Evolutionary conservation across 2,113 vertebrate species (phyloP), one percentile per base, ranked within the genome.

Genomic region (Pangasianodon hypophthalmus): DNA sequence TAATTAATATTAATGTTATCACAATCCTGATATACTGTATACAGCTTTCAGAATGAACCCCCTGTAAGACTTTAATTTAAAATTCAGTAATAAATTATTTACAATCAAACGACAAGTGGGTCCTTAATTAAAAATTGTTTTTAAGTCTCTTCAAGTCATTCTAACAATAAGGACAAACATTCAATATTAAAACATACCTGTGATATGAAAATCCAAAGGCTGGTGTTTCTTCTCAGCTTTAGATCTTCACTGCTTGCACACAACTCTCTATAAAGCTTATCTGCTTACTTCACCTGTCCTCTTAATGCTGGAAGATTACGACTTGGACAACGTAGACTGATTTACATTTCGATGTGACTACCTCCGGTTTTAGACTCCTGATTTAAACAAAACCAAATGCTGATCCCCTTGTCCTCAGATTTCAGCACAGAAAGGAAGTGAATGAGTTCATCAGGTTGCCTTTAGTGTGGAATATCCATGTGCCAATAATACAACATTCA

Each of bases 381-480:
- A n/a, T 81, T 79, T 79, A 46, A 79, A 81, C 48, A 81, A 81
- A 81, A 81, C 7, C 75, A 79, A 79, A 48, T 79, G 2, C 64
- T 64, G 0, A 64, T 1, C 8, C 37, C 37, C 1, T 37, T 37
- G 32, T 32, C 10, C 32, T 37, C 13, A 71, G 16, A 71, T 41
- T 71, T 71, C 50, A 50, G 50, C 50, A 50, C 41, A 46, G 32
- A 44, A 19, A 41, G 21, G 73, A 41, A 37, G 16, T 41, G 32
- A 73, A 19, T 2, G 37, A 69, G 67, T n/a, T 32, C 10, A 69
- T 14, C n/a, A 32, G 64, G 29, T 69, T 69, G 26, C 18, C 26
- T n/a, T 67, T 29, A 67, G 64, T 32, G 64, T 37, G 8, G 5
- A 32, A 32, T 16, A 32, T 13, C 6, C 29, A 71, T 71, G 64